Conservation (phyloP, 2,797 vertebrate species). For the Karalla daura region DNA sequence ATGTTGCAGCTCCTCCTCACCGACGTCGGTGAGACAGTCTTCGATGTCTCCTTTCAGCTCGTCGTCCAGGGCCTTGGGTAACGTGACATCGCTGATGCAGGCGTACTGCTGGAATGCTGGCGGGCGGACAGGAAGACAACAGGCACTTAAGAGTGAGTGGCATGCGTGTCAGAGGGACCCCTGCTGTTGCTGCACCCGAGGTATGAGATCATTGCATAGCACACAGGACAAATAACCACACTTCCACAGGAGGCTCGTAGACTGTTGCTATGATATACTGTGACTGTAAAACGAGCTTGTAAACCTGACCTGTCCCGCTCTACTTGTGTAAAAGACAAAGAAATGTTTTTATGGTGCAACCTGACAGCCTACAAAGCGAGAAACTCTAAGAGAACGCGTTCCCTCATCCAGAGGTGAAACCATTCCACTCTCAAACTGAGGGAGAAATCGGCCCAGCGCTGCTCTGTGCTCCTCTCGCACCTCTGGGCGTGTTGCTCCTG, state of each 20-base stretch:
- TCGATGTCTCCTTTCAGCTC: constrained; percentile 83
- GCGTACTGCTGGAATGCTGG: constrained; percentile 77
- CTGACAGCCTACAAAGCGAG: background rate
- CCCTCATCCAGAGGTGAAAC: background rate
- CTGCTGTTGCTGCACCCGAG: background rate
- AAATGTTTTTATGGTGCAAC: background rate
- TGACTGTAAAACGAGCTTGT: no score
- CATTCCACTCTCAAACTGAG: background rate
- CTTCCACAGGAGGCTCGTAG: no score
- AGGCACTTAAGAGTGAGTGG: background rate
- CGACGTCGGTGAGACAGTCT: constrained; percentile 80
- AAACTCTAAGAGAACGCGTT: background rate
- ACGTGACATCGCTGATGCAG: constrained; percentile 63
- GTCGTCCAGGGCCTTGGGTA: constrained; percentile 76
- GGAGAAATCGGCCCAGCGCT: background rate
- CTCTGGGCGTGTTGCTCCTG: constrained; percentile 51
- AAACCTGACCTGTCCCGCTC: no score
- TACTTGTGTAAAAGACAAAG: background rate
- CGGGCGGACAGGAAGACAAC: constrained; percentile 21
- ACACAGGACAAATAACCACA: background rate
- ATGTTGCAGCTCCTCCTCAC: constrained; percentile 57
- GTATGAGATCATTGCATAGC: background rate
- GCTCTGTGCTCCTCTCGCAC: background rate
- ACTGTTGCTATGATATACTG: no score
- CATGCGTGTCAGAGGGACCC: background rate